These are phyloP conservation scores for Tetranychus piercei DNA, from an alignment of 2,888 invertebrate species.

Conservation along the genomic window DNA sequence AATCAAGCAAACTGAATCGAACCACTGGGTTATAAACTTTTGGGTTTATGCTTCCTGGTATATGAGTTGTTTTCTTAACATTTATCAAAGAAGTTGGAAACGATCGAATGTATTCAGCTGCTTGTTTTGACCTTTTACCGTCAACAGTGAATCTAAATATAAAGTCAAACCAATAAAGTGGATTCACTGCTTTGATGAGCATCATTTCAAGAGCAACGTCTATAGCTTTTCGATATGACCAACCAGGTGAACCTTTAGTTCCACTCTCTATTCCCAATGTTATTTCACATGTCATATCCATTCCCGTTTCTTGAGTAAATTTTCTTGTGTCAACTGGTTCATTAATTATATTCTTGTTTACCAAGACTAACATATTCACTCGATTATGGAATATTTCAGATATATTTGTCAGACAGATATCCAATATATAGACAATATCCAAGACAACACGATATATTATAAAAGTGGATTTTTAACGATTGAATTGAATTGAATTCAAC, in stretches of 20 bases:
- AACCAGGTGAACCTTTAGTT: not conserved
- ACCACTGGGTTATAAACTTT: not conserved
- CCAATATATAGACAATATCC: no score
- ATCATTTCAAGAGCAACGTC: constrained; percentile 7
- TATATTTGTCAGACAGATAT: not conserved
- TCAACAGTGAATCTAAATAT: not conserved
- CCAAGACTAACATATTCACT: no score
- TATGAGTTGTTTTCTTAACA: not conserved
- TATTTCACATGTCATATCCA: constrained; percentile 4
- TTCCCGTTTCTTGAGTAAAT: not conserved
- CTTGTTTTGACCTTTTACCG: not conserved
- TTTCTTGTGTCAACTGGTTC: not conserved
- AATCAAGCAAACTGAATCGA: not conserved
- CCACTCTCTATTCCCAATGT: not conserved
- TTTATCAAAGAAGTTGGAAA: not conserved
- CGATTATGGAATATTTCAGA: not conserved
- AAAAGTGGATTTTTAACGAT: no score
- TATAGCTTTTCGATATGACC: not conserved
- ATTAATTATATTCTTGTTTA: not conserved
- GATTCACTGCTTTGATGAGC: not conserved
- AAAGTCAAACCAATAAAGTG: constrained; percentile 1
- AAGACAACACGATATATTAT: no score
- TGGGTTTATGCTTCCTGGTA: no score
- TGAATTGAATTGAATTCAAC: no score
- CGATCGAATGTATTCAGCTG: not conserved